phyloP scores from a whole-genome alignment of 2,797 vertebrate genomes.

The Prionace glauca region DNA sequence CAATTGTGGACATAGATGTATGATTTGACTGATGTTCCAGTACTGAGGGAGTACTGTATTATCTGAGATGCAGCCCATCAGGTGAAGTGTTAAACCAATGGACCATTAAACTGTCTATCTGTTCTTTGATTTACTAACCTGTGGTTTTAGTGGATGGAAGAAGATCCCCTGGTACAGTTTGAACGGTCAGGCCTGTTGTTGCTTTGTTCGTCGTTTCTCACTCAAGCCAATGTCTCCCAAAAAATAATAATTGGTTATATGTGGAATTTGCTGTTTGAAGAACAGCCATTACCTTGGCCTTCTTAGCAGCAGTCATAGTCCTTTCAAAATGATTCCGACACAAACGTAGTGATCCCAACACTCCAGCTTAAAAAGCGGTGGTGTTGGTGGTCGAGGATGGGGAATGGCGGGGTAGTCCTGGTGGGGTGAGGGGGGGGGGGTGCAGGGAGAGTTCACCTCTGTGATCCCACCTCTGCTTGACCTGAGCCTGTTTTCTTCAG shows the following conservation, averaged over 20 bases:
- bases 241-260: not conserved
- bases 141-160: not conserved
- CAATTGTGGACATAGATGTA: not conserved
- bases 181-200: not conserved
- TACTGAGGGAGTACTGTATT: not conserved
- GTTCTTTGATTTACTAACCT: not conserved
- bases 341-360: not conserved
- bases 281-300: not conserved
- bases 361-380: not conserved
- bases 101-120: not conserved
- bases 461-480: too few relatives aligned
- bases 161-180: not conserved
- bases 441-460: too few relatives aligned
- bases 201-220: not conserved
- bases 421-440: too few relatives aligned
- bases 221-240: not conserved
- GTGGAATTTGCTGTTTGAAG: not conserved
- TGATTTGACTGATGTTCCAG: not conserved
- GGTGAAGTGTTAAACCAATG: not conserved
- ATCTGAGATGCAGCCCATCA: not conserved
- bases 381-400: too few relatives aligned
- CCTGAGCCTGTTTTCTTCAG: too few relatives aligned
- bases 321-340: not conserved
- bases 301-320: not conserved
- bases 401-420: too few relatives aligned